Evolutionary conservation across 2,797 vertebrate genomes (phyloP).

Genomic region (Garrulus glandarius): DNA sequence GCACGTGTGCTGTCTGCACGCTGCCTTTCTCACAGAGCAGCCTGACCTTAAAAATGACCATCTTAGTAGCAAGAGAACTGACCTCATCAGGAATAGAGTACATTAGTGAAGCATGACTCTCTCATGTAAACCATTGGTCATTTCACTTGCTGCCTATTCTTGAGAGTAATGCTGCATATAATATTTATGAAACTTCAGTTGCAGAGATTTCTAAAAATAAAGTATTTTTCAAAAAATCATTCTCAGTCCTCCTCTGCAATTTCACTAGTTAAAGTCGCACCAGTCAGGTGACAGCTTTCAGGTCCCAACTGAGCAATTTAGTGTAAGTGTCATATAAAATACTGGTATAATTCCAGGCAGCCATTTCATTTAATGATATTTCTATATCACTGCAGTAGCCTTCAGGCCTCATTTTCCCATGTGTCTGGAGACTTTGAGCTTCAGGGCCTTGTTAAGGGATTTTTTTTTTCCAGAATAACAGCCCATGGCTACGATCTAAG

Average conservation of each 20-base stretch:
- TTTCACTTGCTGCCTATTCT: background rate
- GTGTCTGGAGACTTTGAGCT: background rate
- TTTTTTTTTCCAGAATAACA: background rate
- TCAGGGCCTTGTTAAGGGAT: background rate
- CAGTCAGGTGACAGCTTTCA: background rate
- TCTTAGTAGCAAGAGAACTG: background rate
- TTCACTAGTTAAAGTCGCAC: background rate
- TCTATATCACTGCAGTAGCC: background rate
- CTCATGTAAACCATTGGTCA: background rate
- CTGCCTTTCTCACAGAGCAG: background rate
- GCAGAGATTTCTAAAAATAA: conserved; percentile 9
- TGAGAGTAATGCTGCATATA: background rate
- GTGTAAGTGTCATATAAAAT: background rate
- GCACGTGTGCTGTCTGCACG: background rate
- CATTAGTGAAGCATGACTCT: background rate
- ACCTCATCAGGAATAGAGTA: background rate
- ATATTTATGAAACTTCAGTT: background rate
- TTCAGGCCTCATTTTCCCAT: background rate
- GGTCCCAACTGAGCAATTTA: background rate
- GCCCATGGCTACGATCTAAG: background rate
- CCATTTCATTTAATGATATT: background rate
- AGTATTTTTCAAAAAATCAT: background rate
- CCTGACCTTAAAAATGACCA: background rate
- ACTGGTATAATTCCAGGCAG: background rate
- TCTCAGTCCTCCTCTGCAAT: background rate